A percentile compares a stretch with the other conserved stretches of the same genome.
Conservation (phyloP, 1,140 invertebrate species). For the Solen grandis region DNA sequence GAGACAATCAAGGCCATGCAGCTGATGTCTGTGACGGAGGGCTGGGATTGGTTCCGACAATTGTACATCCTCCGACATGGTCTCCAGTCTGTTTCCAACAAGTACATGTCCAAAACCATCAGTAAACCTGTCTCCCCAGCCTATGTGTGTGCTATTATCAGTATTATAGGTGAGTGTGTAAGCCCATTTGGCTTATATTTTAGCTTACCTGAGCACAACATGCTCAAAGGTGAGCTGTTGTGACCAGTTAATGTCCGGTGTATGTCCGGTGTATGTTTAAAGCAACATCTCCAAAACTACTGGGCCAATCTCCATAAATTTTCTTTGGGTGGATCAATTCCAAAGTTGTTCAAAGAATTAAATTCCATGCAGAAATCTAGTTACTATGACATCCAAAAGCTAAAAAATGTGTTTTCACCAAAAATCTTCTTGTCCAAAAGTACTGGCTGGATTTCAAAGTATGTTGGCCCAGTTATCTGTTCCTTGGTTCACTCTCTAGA, state of each 20-base stretch:
- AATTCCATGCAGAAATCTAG: too few species aligned
- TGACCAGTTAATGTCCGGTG: too few species aligned
- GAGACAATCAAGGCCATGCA: constrained; percentile 23
- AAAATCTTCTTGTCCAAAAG: neutral
- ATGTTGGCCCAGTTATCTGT: too few species aligned
- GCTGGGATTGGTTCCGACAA: constrained; percentile 29
- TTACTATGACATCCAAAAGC: neutral
- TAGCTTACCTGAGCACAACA: neutral
- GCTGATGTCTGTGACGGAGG: constrained; percentile 13
- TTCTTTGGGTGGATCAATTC: neutral
- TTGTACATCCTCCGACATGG: constrained; percentile 18
- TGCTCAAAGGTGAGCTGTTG: too few species aligned
- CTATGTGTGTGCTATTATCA: constrained; percentile 35
- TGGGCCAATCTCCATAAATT: neutral
- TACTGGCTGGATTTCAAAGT: too few species aligned
- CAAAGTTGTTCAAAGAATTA: neutral
- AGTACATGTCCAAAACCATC: constrained; percentile 18
- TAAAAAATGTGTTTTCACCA: neutral
- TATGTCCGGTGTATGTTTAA: neutral
- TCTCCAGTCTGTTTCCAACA: constrained; percentile 22
- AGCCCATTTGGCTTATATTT: neutral
- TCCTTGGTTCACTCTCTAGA: too few species aligned
- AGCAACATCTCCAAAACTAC: too few species aligned
- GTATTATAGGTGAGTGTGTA: constrained; percentile 28
- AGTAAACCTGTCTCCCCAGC: constrained; percentile 19